These are phyloP conservation scores for Pangasius krempfi DNA, from an alignment of 2,797 vertebrate genomes.

Conservation along the genomic window DNA sequence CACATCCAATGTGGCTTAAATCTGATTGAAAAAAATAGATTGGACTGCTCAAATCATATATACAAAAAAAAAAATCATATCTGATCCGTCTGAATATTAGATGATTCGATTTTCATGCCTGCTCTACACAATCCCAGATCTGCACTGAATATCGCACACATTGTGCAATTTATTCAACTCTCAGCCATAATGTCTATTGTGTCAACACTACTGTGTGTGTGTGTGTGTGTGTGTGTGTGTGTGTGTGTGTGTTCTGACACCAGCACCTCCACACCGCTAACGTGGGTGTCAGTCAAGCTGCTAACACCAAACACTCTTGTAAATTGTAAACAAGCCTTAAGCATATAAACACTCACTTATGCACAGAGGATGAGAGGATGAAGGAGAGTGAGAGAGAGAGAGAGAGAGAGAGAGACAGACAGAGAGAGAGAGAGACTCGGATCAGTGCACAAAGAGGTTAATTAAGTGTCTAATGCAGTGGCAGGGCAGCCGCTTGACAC, in stretches of 20 bases:
- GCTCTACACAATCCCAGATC: background rate
- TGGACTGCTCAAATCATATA: background rate
- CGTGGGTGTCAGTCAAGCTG: constrained; percentile 9
- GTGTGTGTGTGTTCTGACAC: background rate
- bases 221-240: constrained; percentile 11
- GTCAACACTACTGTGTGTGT: background rate
- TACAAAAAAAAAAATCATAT: background rate
- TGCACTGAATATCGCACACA: background rate
- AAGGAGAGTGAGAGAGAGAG: constrained; percentile 3
- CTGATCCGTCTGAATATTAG: background rate
- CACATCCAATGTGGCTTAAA: background rate
- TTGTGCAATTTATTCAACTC: background rate
- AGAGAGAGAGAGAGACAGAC: constrained; percentile 32
- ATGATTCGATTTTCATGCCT: background rate
- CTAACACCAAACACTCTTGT: constrained; percentile 8
- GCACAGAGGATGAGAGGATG: constrained; percentile 24
- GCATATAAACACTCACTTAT: constrained; percentile 29
- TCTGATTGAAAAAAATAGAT: background rate
- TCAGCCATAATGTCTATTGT: background rate
- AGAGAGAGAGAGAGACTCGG: constrained; percentile 46
- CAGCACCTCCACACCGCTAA: background rate
- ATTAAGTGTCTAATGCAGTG: constrained; percentile 74
- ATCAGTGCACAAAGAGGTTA: constrained; percentile 70
- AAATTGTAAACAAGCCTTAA: constrained; percentile 31
- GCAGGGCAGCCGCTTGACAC: constrained; percentile 64